Evolutionary conservation across 2,888 invertebrate species (phyloP).

Genomic region (Priocnemis perturbator): DNA sequence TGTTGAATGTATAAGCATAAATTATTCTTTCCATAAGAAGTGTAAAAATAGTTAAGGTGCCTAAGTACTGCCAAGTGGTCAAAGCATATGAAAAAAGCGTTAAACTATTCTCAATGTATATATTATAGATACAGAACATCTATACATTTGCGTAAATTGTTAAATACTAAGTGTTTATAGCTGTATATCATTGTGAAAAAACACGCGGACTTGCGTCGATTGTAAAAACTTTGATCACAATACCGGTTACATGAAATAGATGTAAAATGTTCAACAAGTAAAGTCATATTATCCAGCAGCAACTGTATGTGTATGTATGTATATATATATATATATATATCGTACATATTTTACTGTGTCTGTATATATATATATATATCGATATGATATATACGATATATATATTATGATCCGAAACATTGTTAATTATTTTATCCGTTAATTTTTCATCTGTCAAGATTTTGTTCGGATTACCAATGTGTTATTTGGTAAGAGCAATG

Average conservation of each 20-base stretch:
- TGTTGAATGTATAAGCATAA: conserved; percentile 22
- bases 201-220: background rate
- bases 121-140: conserved; percentile 32
- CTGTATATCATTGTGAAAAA: conserved; percentile 20
- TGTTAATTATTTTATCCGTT: background rate
- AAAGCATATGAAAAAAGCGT: conserved; percentile 37
- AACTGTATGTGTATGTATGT: background rate
- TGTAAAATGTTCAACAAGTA: conserved; percentile 29
- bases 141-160: conserved; percentile 14
- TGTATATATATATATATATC: background rate
- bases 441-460: background rate
- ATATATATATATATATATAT: background rate
- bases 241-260: conserved; percentile 9
- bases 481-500: too few relatives aligned
- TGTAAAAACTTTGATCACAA: conserved; percentile 25
- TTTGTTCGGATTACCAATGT: too few relatives aligned
- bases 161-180: conserved; percentile 16
- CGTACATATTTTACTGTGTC: too few relatives aligned
- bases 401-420: background rate
- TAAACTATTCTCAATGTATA: conserved; percentile 41
- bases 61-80: conserved; percentile 49
- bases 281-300: conserved; percentile 17
- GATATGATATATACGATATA: too few relatives aligned
- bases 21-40: conserved; percentile 34
- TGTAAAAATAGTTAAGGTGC: conserved; percentile 33